phyloP scores from a whole-genome alignment of 2,113 vertebrate species.

The Poicephalus gulielmi region DNA sequence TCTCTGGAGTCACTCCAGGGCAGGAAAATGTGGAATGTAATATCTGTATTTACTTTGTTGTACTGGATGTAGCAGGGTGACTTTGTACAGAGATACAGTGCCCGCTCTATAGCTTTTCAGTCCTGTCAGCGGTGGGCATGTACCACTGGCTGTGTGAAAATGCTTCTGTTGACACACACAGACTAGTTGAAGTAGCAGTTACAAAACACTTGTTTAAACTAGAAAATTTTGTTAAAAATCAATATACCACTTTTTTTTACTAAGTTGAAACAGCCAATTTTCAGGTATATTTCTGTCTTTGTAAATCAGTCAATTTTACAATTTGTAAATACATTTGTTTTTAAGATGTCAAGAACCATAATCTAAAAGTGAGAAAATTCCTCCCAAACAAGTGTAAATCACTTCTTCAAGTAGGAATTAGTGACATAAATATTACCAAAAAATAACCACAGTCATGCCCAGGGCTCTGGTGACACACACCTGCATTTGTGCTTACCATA shows the following conservation, averaged over 20 bases:
- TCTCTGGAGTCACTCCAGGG: neutral
- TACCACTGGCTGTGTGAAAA: neutral
- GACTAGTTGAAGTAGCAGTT: neutral
- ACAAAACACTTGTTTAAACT: neutral
- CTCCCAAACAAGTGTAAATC: neutral
- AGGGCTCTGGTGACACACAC: rapidly evolving
- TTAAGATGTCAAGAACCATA: neutral
- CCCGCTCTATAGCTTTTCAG: neutral
- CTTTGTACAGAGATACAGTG: neutral
- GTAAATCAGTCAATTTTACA: neutral
- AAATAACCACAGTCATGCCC: neutral
- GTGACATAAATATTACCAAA: neutral
- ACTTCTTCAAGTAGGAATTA: neutral
- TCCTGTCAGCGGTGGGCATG: neutral
- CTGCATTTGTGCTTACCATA: neutral
- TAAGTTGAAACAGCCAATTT: neutral
- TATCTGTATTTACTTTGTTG: neutral
- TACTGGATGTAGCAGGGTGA: neutral
- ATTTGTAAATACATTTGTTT: neutral
- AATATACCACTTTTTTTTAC: neutral
- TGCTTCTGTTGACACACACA: neutral
- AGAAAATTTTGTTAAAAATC: neutral
- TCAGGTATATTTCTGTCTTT: neutral
- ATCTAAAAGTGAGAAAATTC: neutral
- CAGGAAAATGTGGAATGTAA: neutral